Percentiles rank a stretch among this genome's conserved stretches.
Conservation (phyloP, 2,888 invertebrate species). For the Crossocerus cetratus region DNA sequence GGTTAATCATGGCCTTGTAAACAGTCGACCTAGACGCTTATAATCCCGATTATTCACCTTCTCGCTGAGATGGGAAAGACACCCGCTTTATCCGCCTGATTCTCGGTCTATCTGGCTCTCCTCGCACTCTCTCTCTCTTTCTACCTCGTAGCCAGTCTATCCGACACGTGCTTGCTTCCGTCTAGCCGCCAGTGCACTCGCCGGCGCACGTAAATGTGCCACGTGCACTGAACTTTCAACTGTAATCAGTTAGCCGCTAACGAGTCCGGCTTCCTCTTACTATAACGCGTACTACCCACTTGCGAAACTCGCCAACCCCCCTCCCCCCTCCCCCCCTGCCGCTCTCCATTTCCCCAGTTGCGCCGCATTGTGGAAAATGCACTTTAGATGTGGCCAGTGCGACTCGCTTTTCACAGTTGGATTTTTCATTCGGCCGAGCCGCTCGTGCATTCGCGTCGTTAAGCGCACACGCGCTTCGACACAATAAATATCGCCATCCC, state of each 20-base stretch:
- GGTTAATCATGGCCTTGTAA: constrained; percentile 54
- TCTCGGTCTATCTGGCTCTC: no score
- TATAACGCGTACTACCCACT: background rate
- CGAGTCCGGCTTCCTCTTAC: constrained; percentile 18
- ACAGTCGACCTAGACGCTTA: constrained; percentile 40
- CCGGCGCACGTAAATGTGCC: background rate
- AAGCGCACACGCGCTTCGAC: no score
- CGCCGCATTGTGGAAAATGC: no score
- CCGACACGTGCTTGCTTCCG: background rate
- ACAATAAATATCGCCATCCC: no score
- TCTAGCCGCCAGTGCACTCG: no score
- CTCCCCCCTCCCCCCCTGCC: constrained; percentile 14
- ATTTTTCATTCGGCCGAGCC: no score
- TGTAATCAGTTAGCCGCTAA: constrained; percentile 24
- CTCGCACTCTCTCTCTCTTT: no score
- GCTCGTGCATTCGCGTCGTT: no score
- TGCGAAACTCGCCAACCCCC: constrained; percentile 13
- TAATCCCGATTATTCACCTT: constrained; percentile 49
- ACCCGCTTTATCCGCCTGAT: no score
- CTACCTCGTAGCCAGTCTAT: background rate
- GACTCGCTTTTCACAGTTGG: no score
- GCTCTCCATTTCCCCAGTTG: background rate
- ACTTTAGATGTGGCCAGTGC: no score
- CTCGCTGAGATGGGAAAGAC: background rate
- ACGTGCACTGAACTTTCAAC: constrained; percentile 13